Evolutionary conservation across 2,797 vertebrate genomes (phyloP), one percentile per base, ranked within the genome.

Genomic region (Geotrypetes seraphini): DNA sequence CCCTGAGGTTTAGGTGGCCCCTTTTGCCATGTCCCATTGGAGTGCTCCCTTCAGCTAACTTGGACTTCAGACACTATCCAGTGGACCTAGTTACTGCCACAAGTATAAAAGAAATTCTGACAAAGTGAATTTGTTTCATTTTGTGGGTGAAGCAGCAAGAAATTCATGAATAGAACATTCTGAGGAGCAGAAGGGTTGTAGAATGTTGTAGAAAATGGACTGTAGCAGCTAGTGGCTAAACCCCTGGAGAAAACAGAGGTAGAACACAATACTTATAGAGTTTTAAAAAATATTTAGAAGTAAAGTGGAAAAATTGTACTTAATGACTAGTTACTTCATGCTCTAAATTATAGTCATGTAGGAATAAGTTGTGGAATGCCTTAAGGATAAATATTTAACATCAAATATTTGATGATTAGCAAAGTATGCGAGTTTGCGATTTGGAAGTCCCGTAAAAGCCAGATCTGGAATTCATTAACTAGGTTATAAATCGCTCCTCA

Each of bases 391-490:
- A 50, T n/a, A 47, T 63, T 50, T 38, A 38, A 34, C 47, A 63
- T 43, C 54, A 53, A 36, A 35, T 59, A 36, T 60, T 69, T 70
- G 71, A 71, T 58, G 50, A 49, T 43, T 66, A 48, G 16, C 59
- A 66, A 64, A 39, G 53, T 44, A 30, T 16, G 42, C 35, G 24
- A 56, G 16, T 28, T 28, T 16, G n/a, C n/a, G 53, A 22, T 47
- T 63, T 60, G 36, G 72, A 66, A 70, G 39, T 43, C 49, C 55
- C 61, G 57, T 78, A 72, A 63, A 71, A 64, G 2, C 18, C 19
- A 16, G 48, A 60, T 71, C 60, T 81, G 64, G 67, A 64, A 66
- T 50, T 38, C 35, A 53, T 71, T 71, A 69, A 17, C 36, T 55
- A 50, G 28, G 61, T 64, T 63, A 57, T 73, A 75, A 83, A 75